These are phyloP conservation scores for Lontra canadensis DNA, from an alignment of 2,113 vertebrate genomes.

Conservation along the genomic window DNA sequence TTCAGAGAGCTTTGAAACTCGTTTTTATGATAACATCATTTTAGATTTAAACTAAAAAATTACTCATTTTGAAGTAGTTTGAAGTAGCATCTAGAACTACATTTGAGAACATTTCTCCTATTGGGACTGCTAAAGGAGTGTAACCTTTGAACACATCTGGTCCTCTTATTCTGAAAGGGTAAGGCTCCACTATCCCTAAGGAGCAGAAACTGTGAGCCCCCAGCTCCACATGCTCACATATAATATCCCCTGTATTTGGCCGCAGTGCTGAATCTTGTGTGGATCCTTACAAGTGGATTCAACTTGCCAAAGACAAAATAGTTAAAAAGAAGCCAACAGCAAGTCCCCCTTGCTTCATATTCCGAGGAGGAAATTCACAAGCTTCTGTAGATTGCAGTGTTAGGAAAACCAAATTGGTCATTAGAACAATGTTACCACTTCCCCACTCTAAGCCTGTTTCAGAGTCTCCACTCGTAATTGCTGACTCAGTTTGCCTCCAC, in stretches of 20 bases:
- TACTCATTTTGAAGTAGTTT: background rate
- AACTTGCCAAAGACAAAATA: background rate
- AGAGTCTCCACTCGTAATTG: background rate
- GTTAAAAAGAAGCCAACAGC: background rate
- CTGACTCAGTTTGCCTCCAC: conserved; percentile 46
- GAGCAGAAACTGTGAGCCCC: background rate
- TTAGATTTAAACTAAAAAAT: background rate
- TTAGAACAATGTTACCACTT: background rate
- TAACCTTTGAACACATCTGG: background rate
- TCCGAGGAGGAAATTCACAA: conserved; percentile 25
- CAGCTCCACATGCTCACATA: background rate
- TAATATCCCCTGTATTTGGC: background rate
- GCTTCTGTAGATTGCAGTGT: conserved; percentile 35
- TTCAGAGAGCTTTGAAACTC: background rate
- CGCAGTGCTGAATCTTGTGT: background rate
- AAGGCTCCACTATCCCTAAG: background rate
- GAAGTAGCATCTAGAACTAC: background rate
- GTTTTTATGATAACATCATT: background rate
- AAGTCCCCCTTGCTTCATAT: background rate
- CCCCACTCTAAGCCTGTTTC: background rate
- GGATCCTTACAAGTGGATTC: background rate
- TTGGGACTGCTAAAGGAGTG: background rate
- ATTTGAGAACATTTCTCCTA: background rate
- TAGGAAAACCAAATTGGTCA: conserved; percentile 38
- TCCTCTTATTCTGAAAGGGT: background rate